Evolutionary conservation across 1,140 invertebrate species (phyloP).

Genomic region (Goniozus legneri): DNA sequence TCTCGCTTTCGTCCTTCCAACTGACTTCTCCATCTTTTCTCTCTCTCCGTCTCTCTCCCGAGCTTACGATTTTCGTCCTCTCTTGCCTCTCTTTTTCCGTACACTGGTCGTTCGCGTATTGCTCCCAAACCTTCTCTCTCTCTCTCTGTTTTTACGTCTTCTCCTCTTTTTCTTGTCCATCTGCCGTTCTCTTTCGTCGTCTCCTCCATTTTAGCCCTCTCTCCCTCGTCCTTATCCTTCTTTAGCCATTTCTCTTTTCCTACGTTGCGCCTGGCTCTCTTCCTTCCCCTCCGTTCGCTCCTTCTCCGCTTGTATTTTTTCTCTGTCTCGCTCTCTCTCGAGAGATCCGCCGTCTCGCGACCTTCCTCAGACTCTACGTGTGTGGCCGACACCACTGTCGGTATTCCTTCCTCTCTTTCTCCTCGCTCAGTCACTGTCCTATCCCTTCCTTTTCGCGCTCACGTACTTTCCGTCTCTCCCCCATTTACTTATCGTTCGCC

Average conservation of each 20-base stretch:
- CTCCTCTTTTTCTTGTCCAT: not conserved
- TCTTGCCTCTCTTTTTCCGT: not conserved
- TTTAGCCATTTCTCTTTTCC: not conserved
- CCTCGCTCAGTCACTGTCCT: not conserved
- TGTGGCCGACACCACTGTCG: slow-evolving; percentile 10
- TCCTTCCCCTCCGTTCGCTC: not conserved
- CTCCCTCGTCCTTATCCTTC: not conserved
- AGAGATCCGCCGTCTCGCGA: not conserved
- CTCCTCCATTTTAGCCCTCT: not conserved
- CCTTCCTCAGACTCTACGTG: slow-evolving; percentile 2
- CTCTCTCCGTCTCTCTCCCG: not conserved
- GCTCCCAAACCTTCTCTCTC: too few species aligned
- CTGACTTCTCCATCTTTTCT: not conserved
- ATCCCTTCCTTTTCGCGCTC: too few species aligned
- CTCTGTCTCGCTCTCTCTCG: not conserved
- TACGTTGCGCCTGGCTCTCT: not conserved
- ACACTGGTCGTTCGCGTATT: too few species aligned
- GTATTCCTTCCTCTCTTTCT: slow-evolving; percentile 4
- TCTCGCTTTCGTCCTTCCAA: too few species aligned
- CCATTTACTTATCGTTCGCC: not conserved
- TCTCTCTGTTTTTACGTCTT: not conserved
- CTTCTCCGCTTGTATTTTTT: not conserved
- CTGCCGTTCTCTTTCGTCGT: too few species aligned
- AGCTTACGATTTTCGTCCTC: not conserved
- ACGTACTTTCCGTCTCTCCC: not conserved